Evolutionary conservation across 2,797 vertebrate species (phyloP), one percentile per base, ranked within the genome.

Genomic region (Agapornis canus): DNA sequence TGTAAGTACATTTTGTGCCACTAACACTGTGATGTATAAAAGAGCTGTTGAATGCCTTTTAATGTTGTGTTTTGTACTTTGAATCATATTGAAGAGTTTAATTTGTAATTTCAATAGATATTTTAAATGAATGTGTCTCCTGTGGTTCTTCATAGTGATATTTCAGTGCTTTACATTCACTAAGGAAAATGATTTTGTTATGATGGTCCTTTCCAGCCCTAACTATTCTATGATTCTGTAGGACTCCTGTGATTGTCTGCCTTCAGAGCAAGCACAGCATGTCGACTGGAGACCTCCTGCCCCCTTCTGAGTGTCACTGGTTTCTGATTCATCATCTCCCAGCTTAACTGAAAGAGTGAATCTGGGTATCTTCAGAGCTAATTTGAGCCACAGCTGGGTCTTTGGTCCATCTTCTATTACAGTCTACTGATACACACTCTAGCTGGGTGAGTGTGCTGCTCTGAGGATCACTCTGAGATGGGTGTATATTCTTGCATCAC

Each of bases 11-110:
- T 97, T 97, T 96, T 97, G 98, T 98, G 98, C 98, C 98, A 98
- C 98, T 98, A 98, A 98, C 98, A 98, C 98, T 99, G 98, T 99
- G 98, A 99, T 98, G 98, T 98, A 97, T 94, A 97, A 96, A 97
- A 90, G 97, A 96, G 82, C 92, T 94, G 96, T 97, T 93, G 97
- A 96, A 97, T 96, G 98, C 97, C 97, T 98, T 98, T 97, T 96
- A 93, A 96, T 97, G 97, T 97, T 93, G 97, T 97, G 96, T 97
- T 98, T 98, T 98, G 98, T 98, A 98, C 97, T 97, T 94, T 91
- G 95, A 87, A 96, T 93, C 95, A 90, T 93, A 96, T 47, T 79
- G 93, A 94, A 88, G 92, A 94, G 91, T 97, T 96, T 95, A 96
- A 94, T 98, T 97, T 98, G 97, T 98, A 97, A 97, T 96, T 97